A percentile compares a stretch with the other conserved stretches of the same genome.
Conservation (phyloP, 2,113 vertebrate species). For the Okapia johnstoni region DNA sequence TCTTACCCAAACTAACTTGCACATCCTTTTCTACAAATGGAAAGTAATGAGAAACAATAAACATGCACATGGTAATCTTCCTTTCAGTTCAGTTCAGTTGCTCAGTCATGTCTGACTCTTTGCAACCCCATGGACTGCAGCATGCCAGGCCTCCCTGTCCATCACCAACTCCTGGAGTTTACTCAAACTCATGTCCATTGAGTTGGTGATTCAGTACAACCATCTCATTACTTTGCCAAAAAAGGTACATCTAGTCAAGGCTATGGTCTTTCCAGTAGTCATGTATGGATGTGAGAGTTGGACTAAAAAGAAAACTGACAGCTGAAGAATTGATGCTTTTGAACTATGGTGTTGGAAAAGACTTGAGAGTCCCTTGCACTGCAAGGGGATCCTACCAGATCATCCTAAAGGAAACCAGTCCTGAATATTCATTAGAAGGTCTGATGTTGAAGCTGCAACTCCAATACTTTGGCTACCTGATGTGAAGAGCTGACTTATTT, state of each 20-base stretch:
- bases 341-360: neutral
- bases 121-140: neutral
- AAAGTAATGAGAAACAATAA: neutral
- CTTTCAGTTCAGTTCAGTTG: neutral
- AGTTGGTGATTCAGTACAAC: neutral
- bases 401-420: neutral
- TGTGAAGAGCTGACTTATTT: neutral
- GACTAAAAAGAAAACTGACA: neutral
- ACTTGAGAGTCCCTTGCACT: neutral
- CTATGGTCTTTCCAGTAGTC: neutral
- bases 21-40: neutral
- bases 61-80: neutral
- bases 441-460: neutral
- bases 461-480: neutral
- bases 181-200: neutral
- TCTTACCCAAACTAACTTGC: neutral
- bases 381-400: neutral
- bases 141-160: neutral
- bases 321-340: neutral
- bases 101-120: neutral
- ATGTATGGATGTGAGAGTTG: neutral
- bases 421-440: neutral
- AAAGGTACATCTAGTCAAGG: neutral
- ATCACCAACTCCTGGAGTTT: neutral
- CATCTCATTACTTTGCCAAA: neutral